Conservation (phyloP, 2,888 invertebrate species). For the Notodromas monacha region DNA sequence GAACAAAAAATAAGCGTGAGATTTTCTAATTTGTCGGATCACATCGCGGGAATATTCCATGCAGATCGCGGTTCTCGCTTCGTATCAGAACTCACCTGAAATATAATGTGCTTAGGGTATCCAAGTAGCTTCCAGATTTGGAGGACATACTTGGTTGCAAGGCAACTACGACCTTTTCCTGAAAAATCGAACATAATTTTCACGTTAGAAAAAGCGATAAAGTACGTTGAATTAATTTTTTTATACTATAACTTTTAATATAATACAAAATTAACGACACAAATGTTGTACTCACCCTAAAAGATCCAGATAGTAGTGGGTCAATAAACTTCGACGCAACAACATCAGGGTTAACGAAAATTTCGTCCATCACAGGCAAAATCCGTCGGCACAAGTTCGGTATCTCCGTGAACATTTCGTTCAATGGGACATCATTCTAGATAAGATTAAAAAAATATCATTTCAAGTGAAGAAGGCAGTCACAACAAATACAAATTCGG, state of each 20-base stretch:
- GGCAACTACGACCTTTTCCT: too few species aligned
- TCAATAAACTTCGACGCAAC: slow-evolving; percentile 92
- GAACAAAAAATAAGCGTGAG: too few species aligned
- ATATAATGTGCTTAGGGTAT: slow-evolving; percentile 57
- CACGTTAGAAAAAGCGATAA: too few species aligned
- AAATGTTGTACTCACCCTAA: slow-evolving; percentile 16
- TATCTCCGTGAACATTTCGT: slow-evolving; percentile 16
- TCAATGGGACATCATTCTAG: slow-evolving; percentile 19
- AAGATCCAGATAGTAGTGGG: slow-evolving; percentile 66
- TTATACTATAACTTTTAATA: too few species aligned
- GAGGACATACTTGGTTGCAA: too few species aligned
- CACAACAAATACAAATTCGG: too few species aligned
- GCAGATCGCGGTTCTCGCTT: slow-evolving; percentile 2
- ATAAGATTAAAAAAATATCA: too few species aligned
- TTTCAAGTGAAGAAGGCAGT: too few species aligned
- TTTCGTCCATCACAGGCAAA: slow-evolving; percentile 21
- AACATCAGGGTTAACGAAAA: slow-evolving; percentile 77
- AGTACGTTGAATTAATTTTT: too few species aligned
- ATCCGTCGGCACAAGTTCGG: slow-evolving; percentile 1
- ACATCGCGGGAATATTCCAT: not conserved
- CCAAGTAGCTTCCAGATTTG: slow-evolving; percentile 32
- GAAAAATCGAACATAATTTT: too few species aligned
- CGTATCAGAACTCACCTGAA: slow-evolving; percentile 29
- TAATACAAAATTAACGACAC: too few species aligned
- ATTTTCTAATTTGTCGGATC: too few species aligned